Conservation (phyloP, 2,797 vertebrate genomes). For the Chiloscyllium punctatum region DNA sequence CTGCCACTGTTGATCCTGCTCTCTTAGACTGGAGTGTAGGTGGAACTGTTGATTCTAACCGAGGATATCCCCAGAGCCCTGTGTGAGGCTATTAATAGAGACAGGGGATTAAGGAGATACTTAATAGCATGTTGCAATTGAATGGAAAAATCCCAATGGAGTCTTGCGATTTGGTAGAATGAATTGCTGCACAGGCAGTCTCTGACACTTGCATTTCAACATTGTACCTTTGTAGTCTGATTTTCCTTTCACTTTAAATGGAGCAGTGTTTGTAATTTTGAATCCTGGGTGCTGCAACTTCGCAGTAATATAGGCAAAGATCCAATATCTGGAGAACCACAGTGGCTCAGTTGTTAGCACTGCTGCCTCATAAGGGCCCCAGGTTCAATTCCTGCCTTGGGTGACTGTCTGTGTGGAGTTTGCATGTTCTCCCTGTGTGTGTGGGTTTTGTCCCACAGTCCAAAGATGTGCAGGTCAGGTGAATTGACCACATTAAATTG, state of each 20-base stretch:
- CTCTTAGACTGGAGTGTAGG: not conserved
- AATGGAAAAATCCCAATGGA: conserved; percentile 32
- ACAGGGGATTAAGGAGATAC: conserved; percentile 34
- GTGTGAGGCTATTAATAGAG: conserved; percentile 32
- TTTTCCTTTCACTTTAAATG: not conserved
- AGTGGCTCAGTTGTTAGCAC: too few relatives aligned
- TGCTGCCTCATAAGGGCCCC: too few relatives aligned
- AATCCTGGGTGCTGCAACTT: not conserved
- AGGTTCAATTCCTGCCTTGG: too few relatives aligned
- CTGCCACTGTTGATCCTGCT: not conserved
- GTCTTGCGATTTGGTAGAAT: not conserved
- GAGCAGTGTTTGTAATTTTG: not conserved
- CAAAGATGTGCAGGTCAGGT: too few relatives aligned
- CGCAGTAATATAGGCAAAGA: not conserved
- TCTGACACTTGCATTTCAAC: not conserved
- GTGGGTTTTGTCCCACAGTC: too few relatives aligned
- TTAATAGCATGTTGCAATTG: conserved; percentile 26
- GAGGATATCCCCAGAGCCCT: conserved; percentile 10
- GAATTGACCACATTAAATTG: too few relatives aligned
- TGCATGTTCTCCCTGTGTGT: too few relatives aligned
- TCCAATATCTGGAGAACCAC: not conserved
- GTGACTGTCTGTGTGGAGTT: too few relatives aligned
- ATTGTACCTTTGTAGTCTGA: not conserved
- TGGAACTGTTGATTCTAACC: not conserved
- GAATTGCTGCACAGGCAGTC: not conserved